Base-by-base conservation (phyloP, 2,113 vertebrate genomes). In the Glaucomys volans region DNA sequence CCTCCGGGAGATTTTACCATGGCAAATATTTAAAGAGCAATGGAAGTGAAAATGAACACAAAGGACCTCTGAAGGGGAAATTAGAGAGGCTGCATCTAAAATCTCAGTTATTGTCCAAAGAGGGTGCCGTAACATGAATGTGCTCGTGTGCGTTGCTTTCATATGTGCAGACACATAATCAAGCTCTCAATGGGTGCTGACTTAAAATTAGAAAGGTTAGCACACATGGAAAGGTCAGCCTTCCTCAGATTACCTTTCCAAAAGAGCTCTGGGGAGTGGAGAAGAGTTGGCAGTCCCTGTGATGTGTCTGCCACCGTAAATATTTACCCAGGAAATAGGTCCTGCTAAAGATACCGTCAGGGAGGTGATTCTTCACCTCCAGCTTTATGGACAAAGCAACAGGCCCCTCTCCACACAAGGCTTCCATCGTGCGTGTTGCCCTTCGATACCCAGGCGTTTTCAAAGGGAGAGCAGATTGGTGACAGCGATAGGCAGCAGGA, bases 41-140 rank as follows among this genome's bases (percentile, higher is more conserved):
- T 11, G 87, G 54, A 85, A 95, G 11, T 47, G 11, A 85, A 81
- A 88, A 62, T 10, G 62, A 93, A 67, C 76, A 24, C 32, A 76
- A 72, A 83, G 90, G 24, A 47, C 8, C 42, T 62, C 35, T 20
- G 44, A 22, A 40, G 35, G 12, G 50, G 26, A 66, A 4, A 7
- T 9, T 50, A 18, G 3, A 75, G 59, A 76, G 40, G 57, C 8
- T 80, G 87, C 13, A 1, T 35, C 85, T 69, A 92, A 69, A 84
- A 81, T 84, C 72, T 79, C 84, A 92, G 57, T 64, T 35, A 66
- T 44, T 95, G 20, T 81, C 47, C 62, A 79, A 50, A 96, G 91
- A 86, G n/a, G 91, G 86, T n/a, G 20, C 26, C 71, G 4, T 52
- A 79, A 7, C 6, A 66, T 26, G 59, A 26, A 10, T 28, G 59